phyloP scores from a whole-genome alignment of 2,113 vertebrate species.

The Argyrosomus japonicus region DNA sequence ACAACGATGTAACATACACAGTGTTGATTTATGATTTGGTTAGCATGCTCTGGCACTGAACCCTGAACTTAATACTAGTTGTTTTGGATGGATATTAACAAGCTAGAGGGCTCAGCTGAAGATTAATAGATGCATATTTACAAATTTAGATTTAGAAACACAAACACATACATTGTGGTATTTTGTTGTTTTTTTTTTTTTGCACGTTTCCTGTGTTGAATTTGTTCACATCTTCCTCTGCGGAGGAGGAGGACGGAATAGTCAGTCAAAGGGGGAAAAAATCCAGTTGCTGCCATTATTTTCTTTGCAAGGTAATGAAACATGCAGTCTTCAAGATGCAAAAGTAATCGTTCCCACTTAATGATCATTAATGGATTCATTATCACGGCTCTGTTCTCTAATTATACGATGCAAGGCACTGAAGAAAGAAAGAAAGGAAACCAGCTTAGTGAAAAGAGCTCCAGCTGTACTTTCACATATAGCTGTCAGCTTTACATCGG shows the following conservation, averaged over 20 bases:
- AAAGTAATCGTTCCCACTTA: conserved; percentile 46
- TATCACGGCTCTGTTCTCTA: conserved; percentile 29
- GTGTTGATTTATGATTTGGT: not conserved
- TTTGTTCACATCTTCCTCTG: not conserved
- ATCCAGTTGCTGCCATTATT: not conserved
- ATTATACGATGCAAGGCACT: not conserved
- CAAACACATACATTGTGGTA: not conserved
- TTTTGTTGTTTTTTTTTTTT: too few relatives aligned
- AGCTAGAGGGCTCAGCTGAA: not conserved
- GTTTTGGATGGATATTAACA: not conserved
- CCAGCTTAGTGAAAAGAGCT: not conserved
- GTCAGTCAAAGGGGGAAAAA: not conserved
- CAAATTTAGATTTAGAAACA: not conserved
- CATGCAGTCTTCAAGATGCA: conserved; percentile 13
- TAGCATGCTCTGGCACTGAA: not conserved
- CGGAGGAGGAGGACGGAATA: not conserved
- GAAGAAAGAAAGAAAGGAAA: too few relatives aligned
- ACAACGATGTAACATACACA: not conserved
- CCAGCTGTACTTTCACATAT: not conserved
- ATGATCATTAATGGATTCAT: conserved; percentile 46
- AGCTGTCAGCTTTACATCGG: not conserved
- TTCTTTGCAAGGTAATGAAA: conserved; percentile 38
- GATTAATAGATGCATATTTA: not conserved
- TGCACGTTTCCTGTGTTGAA: not conserved
- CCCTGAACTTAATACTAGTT: not conserved